These are phyloP conservation scores for Octomys mimax DNA, from an alignment of 2,797 vertebrate species.

Conservation along the genomic window DNA sequence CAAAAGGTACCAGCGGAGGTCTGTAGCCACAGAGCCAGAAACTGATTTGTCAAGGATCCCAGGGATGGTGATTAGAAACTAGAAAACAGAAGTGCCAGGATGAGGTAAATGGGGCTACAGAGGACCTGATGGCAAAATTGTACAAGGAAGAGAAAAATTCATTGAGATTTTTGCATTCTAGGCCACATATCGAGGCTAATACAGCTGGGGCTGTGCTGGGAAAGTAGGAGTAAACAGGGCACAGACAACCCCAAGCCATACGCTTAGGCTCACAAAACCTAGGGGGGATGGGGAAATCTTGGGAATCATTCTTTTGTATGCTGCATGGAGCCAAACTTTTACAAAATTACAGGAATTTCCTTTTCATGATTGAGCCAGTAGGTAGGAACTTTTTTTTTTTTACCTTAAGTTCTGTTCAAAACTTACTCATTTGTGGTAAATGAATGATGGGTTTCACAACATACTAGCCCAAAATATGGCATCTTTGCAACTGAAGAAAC, in stretches of 20 bases:
- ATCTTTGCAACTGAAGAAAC: not conserved
- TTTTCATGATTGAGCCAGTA: not conserved
- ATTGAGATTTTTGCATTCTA: not conserved
- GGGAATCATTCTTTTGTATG: not conserved
- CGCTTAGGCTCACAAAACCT: not conserved
- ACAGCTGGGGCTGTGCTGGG: not conserved
- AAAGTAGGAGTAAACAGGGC: not conserved
- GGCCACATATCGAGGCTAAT: not conserved
- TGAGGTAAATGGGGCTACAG: not conserved
- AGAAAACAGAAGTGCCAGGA: not conserved
- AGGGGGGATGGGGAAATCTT: not conserved
- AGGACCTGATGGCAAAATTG: not conserved
- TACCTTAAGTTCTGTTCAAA: not conserved
- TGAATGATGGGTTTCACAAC: not conserved
- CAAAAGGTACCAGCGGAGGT: not conserved
- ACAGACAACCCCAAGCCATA: not conserved
- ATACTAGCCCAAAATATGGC: not conserved
- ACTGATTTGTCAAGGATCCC: not conserved
- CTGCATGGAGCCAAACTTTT: not conserved
- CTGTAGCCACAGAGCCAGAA: constrained; percentile 43
- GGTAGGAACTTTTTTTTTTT: not conserved
- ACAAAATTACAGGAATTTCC: not conserved
- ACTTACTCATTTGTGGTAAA: not conserved
- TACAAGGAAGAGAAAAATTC: not conserved
- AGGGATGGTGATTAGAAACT: constrained; percentile 12